phyloP scores from a whole-genome alignment of 2,888 invertebrate genomes.

The Nymphalis urticae region DNA sequence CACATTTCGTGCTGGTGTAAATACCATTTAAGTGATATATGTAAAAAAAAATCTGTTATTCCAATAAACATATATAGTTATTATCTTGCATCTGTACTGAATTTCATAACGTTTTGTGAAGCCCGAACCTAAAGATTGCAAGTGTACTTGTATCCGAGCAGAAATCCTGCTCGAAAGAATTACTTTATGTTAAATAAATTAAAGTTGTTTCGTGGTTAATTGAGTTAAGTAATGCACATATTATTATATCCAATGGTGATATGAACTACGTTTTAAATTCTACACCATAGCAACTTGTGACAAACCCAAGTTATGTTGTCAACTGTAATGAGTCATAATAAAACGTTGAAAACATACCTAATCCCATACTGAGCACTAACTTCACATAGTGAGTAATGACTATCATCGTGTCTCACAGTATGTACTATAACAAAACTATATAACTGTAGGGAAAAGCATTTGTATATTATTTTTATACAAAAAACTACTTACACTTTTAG shows the following conservation, averaged over 20 bases:
- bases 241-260: not conserved
- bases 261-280: not conserved
- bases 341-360: conserved; percentile 7
- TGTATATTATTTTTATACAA: not conserved
- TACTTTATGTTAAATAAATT: no score
- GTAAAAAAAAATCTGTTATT: no score
- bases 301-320: conserved; percentile 11
- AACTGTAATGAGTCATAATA: conserved; percentile 15
- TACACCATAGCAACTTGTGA: not conserved
- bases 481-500: no score
- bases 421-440: not conserved
- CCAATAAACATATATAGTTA: no score
- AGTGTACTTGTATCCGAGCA: no score
- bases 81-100: no score
- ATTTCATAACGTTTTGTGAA: no score
- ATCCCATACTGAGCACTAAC: conserved; percentile 3
- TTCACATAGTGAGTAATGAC: conserved; percentile 3
- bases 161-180: no score
- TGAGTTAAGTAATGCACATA: not conserved
- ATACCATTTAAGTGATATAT: no score
- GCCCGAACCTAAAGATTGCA: no score
- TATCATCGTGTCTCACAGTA: not conserved
- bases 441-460: not conserved
- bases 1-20: no score
- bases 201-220: no score